phyloP scores from a whole-genome alignment of 1,140 invertebrate species.

The Neodiprion fabricii region DNA sequence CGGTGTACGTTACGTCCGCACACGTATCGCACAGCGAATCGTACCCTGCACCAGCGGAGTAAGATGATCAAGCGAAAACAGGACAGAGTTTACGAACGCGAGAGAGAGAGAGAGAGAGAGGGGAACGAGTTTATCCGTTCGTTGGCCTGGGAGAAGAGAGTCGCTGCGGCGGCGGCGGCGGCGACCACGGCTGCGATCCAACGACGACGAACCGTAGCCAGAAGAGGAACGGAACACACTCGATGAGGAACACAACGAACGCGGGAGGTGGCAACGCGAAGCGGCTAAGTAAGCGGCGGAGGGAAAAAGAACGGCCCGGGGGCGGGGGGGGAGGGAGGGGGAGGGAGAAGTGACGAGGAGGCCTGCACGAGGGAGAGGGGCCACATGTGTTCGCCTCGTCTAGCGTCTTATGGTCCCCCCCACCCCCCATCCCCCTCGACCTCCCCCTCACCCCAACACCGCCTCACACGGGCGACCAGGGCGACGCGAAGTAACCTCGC shows the following conservation, averaged over 20 bases:
- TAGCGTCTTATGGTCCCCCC: not conserved
- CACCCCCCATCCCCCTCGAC: not conserved
- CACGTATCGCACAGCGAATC: too few relatives aligned
- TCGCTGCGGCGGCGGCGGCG: too few relatives aligned
- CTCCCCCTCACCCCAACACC: not conserved
- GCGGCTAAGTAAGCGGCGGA: not conserved
- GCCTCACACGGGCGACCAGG: not conserved
- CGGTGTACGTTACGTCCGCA: too few relatives aligned
- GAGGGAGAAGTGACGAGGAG: not conserved
- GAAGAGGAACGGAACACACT: too few relatives aligned
- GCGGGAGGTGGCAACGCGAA: conserved; percentile 4
- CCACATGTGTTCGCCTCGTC: conserved; percentile 1
- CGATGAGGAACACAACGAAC: not conserved
- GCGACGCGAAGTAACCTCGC: not conserved
- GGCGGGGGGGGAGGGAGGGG: not conserved
- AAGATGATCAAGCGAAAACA: too few relatives aligned
- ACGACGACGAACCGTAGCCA: too few relatives aligned
- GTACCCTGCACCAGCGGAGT: too few relatives aligned
- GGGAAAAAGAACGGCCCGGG: not conserved
- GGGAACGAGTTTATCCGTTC: not conserved
- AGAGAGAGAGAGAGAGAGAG: not conserved
- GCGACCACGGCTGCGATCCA: too few relatives aligned
- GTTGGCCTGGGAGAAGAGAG: not conserved
- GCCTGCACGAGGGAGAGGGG: conserved; percentile 12
- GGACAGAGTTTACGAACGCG: too few relatives aligned